A percentile compares a stretch with the other conserved stretches of the same genome.
phyloP scores from a whole-genome alignment of 1,140 invertebrate genomes.

The Drosophila micromelanica region DNA sequence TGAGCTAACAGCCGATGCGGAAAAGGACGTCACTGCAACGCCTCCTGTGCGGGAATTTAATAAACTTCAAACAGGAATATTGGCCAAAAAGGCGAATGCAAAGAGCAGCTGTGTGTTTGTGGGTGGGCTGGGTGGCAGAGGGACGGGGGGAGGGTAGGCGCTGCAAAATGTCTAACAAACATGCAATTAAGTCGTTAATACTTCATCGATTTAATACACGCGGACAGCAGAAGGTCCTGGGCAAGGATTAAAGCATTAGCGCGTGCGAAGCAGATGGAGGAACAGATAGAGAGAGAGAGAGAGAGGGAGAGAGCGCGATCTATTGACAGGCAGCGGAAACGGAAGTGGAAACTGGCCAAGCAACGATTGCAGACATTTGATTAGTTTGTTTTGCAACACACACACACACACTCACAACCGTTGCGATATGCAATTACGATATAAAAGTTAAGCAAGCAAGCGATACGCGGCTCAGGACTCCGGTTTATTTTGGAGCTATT shows the following conservation, averaged over 20 bases:
- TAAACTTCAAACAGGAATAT: constrained; percentile 55
- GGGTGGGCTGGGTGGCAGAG: neutral
- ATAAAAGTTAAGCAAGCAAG: constrained; percentile 77
- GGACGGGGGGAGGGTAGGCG: neutral
- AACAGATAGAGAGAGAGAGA: neutral
- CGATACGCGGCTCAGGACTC: constrained; percentile 35
- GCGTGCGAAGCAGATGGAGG: constrained; percentile 29
- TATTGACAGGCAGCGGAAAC: constrained; percentile 42
- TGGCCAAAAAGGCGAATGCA: constrained; percentile 1
- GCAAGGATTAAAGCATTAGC: constrained; percentile 78
- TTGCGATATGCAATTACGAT: constrained; percentile 78
- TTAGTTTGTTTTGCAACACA: constrained; percentile 69
- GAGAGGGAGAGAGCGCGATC: neutral
- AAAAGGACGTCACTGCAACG: constrained; percentile 59
- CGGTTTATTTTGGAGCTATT: constrained; percentile 7
- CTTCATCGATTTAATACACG: constrained; percentile 79
- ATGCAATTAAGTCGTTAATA: constrained; percentile 83
- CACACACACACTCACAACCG: neutral
- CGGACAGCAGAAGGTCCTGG: constrained; percentile 48
- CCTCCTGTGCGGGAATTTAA: constrained; percentile 55
- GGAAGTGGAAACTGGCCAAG: constrained; percentile 53
- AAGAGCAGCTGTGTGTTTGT: neutral
- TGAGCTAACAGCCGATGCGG: constrained; percentile 36
- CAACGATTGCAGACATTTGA: constrained; percentile 74
- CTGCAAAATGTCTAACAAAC: constrained; percentile 76